A percentile compares a stretch with the other conserved stretches of the same genome.
Conservation (phyloP, 2,797 vertebrate genomes). For the Pseudochirops corinnae region DNA sequence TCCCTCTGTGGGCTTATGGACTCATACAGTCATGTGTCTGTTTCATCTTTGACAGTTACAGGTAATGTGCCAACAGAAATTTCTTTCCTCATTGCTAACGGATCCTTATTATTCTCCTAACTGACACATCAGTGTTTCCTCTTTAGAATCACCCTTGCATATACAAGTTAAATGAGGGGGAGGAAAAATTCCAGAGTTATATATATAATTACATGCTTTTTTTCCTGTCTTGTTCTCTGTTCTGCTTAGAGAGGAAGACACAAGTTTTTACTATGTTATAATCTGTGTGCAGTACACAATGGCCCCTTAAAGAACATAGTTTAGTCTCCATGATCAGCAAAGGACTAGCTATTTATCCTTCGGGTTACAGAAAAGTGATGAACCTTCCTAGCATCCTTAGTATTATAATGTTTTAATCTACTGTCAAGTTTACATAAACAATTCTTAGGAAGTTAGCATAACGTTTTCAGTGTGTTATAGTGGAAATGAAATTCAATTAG, state of each 20-base stretch:
- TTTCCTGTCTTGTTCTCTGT: background rate
- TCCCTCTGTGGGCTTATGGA: conserved; percentile 1
- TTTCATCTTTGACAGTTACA: background rate
- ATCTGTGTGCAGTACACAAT: background rate
- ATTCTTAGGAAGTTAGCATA: background rate
- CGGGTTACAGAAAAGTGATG: background rate
- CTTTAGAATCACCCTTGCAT: background rate
- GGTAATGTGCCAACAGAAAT: conserved; percentile 27
- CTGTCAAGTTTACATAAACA: background rate
- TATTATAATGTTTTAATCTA: background rate
- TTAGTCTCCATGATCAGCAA: background rate
- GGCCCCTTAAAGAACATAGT: background rate
- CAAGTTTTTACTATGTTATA: background rate
- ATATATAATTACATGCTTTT: background rate
- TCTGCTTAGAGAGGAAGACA: background rate
- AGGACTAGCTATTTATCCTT: background rate
- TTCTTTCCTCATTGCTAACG: conserved; percentile 40
- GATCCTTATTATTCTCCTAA: conserved; percentile 47
- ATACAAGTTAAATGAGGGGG: conserved; percentile 17
- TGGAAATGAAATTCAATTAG: background rate
- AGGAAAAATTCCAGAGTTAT: background rate
- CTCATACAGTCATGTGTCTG: conserved; percentile 30
- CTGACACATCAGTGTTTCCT: conserved; percentile 43
- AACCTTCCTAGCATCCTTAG: background rate
- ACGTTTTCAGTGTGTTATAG: background rate